Base-by-base conservation (phyloP, 2,113 vertebrate species). In the Apteryx owenii region DNA sequence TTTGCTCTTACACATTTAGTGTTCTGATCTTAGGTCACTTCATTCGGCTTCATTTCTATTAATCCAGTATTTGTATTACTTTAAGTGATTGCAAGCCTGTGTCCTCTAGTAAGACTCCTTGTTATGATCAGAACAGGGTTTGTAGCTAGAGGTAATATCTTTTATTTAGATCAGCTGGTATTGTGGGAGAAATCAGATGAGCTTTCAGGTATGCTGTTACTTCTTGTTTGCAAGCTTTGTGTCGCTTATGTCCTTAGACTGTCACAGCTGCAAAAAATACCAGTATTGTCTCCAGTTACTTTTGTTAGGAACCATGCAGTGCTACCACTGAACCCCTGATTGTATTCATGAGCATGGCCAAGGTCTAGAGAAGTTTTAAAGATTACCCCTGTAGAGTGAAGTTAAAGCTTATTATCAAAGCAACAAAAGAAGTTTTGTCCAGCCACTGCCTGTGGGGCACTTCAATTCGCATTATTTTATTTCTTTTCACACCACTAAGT, bases 251-350 rank as follows among this genome's bases (percentile, higher is more conserved):
- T 72, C 28, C 50, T 79, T 60, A 28, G 33, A 8, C 61, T 64
- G 75, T 76, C 75, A 72, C 66, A 82, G 40, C 60, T 53, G 31
- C 44, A 51, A 16, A 80, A 83, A 53, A 22, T 12, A 18, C 1
- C 58, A 22, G 11, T 31, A 7, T 19, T 85, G 23, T 85, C 46
- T 50, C 23, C 29, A 50, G 50, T 25, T n/a, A 1, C 0, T 21
- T 36, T 61, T 77, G 22, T 22, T 60, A 36, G 0, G 0, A 79
- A 33, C 12, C 36, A 44, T 29, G 12, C 54, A 60, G 44, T 50
- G 3, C 23, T 31, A 48, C 16, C 50, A 12, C 31, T 7, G 33
- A 31, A 33, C 42, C 36, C 60, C 0, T 51, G 0, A 0, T 1
- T 69, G 50, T 13, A 44, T 23, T 53, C 3, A 3, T 3, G 28